Evolutionary conservation across 2,888 invertebrate species (phyloP).

Genomic region (Spilosoma lubricipeda): DNA sequence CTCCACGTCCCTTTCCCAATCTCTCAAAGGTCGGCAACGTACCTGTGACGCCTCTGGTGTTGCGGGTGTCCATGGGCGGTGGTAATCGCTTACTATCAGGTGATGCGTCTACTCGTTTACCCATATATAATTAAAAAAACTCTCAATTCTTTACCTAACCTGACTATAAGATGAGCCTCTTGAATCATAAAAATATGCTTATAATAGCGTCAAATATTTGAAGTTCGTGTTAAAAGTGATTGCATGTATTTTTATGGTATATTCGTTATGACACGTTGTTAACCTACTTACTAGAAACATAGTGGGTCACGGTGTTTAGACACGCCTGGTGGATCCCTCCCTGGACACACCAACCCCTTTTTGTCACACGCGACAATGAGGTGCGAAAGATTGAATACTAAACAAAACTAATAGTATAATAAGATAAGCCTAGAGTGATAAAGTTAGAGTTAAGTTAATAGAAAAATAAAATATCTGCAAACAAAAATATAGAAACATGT

Average conservation of each 20-base stretch:
- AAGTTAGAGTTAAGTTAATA: neutral
- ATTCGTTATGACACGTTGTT: slow-evolving; percentile 61
- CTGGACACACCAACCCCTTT: slow-evolving; percentile 70
- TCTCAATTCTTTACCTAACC: neutral
- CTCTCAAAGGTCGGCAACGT: no score
- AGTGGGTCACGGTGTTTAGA: slow-evolving; percentile 56
- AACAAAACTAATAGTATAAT: slow-evolving; percentile 14
- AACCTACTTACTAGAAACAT: slow-evolving; percentile 66
- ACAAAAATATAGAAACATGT: neutral
- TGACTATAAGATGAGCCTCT: neutral
- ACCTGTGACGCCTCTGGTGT: no score
- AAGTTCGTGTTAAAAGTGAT: slow-evolving; percentile 63
- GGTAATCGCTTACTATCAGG: no score
- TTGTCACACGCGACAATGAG: slow-evolving; percentile 64
- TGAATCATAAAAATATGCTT: slow-evolving; percentile 29
- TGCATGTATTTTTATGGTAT: slow-evolving; percentile 58
- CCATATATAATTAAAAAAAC: no score
- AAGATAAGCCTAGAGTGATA: slow-evolving; percentile 3
- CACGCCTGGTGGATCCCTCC: slow-evolving; percentile 60
- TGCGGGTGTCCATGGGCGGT: no score
- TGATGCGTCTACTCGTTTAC: no score
- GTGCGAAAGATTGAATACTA: slow-evolving; percentile 27
- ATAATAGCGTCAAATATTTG: slow-evolving; percentile 52
- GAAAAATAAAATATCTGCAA: neutral
- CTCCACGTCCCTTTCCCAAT: no score